phyloP scores from a whole-genome alignment of 2,113 vertebrate genomes.

The Epinephelus fuscoguttatus region DNA sequence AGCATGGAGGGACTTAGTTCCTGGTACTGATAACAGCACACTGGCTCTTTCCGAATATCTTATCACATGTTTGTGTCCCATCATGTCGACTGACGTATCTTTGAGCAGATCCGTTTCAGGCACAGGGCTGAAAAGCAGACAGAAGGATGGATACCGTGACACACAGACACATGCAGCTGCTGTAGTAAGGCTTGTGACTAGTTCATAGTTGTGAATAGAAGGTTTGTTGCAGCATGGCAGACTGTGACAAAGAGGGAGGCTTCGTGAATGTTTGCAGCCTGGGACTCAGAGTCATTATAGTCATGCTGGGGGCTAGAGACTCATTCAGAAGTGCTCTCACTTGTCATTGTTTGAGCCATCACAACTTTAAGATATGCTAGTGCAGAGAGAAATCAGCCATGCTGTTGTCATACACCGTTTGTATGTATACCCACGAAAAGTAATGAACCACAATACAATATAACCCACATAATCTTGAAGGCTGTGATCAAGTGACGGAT shows the following conservation, averaged over 20 bases:
- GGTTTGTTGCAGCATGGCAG: slow-evolving; percentile 44
- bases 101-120: slow-evolving; percentile 18
- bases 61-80: background rate
- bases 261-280: slow-evolving; percentile 24
- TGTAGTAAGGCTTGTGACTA: slow-evolving; percentile 61
- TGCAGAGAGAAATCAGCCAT: background rate
- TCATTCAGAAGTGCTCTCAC: background rate
- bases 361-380: background rate
- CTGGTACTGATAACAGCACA: slow-evolving; percentile 36
- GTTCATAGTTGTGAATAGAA: slow-evolving; percentile 56
- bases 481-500: too few species aligned
- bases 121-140: slow-evolving; percentile 2
- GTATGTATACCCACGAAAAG: too few species aligned
- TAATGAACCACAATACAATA: too few species aligned
- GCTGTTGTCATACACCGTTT: too few species aligned
- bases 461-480: too few species aligned
- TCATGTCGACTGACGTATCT: background rate
- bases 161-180: slow-evolving; percentile 47
- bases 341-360: background rate
- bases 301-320: slow-evolving; percentile 10
- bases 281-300: background rate
- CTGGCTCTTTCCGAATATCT: slow-evolving; percentile 22
- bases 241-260: slow-evolving; percentile 12
- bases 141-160: slow-evolving; percentile 1
- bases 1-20: slow-evolving; percentile 15